phyloP scores from a whole-genome alignment of 1,140 invertebrate species.

The Bicyclus anynana region DNA sequence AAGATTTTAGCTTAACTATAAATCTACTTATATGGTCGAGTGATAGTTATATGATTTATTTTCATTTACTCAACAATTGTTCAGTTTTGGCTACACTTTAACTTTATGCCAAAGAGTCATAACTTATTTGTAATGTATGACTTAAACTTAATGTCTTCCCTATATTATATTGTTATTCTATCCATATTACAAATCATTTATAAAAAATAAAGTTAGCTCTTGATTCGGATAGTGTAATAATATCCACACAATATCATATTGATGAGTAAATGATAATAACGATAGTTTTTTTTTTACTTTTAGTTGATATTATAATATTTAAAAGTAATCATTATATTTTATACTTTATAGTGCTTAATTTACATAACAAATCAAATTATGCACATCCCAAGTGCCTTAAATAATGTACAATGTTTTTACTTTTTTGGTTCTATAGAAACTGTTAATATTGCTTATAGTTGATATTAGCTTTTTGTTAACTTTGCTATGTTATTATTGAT shows the following conservation, averaged over 20 bases:
- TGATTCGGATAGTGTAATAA: neutral
- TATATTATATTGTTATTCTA: neutral
- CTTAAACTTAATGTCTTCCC: neutral
- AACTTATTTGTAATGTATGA: neutral
- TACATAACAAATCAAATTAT: slow-evolving; percentile 58
- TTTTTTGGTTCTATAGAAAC: slow-evolving; percentile 65
- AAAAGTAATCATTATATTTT: slow-evolving; percentile 45
- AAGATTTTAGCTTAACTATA: slow-evolving; percentile 15
- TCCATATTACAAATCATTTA: neutral
- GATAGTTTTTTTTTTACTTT: slow-evolving; percentile 35
- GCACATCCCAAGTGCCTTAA: slow-evolving; percentile 72
- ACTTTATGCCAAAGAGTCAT: slow-evolving; percentile 1
- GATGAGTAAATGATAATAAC: slow-evolving; percentile 49
- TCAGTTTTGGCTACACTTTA: slow-evolving; percentile 34
- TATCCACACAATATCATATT: slow-evolving; percentile 26
- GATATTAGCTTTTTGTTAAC: slow-evolving; percentile 77
- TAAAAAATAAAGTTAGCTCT: no score
- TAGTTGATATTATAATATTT: slow-evolving; percentile 40
- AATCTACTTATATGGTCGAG: slow-evolving; percentile 48
- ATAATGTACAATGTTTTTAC: slow-evolving; percentile 66
- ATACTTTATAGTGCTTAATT: slow-evolving; percentile 62
- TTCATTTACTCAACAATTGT: slow-evolving; percentile 40
- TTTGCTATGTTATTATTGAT: slow-evolving; percentile 72
- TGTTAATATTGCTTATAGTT: slow-evolving; percentile 66
- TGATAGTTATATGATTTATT: slow-evolving; percentile 35